These are phyloP conservation scores for Phthorimaea operculella DNA, from an alignment of 1,140 invertebrate species.

Conservation along the genomic window DNA sequence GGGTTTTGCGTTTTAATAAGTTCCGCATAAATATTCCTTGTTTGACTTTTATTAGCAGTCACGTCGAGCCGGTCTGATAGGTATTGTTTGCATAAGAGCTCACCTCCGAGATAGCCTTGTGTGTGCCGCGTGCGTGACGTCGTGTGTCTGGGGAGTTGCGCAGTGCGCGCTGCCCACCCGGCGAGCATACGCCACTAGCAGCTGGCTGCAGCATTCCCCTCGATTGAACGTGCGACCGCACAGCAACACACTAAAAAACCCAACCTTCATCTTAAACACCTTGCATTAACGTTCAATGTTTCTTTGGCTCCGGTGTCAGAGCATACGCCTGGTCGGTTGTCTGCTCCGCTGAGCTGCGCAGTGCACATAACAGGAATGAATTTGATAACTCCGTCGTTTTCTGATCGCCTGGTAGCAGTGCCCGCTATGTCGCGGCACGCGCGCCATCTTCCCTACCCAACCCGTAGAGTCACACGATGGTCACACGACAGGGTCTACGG, in stretches of 20 bases:
- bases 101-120: slow-evolving; percentile 27
- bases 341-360: not conserved
- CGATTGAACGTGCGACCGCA: slow-evolving; percentile 11
- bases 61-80: slow-evolving; percentile 15
- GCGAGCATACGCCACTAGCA: slow-evolving; percentile 35
- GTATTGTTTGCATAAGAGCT: slow-evolving; percentile 28
- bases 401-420: slow-evolving; percentile 49
- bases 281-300: not conserved
- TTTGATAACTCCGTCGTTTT: slow-evolving; percentile 16
- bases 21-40: slow-evolving; percentile 21
- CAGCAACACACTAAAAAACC: not conserved
- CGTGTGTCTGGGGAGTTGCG: slow-evolving; percentile 64
- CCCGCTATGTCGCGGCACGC: slow-evolving; percentile 59
- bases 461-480: not conserved
- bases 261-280: not conserved
- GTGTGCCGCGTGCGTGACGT: slow-evolving; percentile 37
- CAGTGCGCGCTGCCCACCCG: slow-evolving; percentile 62
- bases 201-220: slow-evolving; percentile 34
- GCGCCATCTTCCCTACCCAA: slow-evolving; percentile 44
- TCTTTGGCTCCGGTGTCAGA: not conserved
- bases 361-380: not conserved
- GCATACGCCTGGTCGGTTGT: too few species aligned
- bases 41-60: slow-evolving; percentile 24
- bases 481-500: slow-evolving; percentile 3
- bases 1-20: slow-evolving; percentile 21